A percentile compares a stretch with the other conserved stretches of the same genome.
Conservation (phyloP, 2,797 vertebrate genomes). For the Phoeniculus purpureus region DNA sequence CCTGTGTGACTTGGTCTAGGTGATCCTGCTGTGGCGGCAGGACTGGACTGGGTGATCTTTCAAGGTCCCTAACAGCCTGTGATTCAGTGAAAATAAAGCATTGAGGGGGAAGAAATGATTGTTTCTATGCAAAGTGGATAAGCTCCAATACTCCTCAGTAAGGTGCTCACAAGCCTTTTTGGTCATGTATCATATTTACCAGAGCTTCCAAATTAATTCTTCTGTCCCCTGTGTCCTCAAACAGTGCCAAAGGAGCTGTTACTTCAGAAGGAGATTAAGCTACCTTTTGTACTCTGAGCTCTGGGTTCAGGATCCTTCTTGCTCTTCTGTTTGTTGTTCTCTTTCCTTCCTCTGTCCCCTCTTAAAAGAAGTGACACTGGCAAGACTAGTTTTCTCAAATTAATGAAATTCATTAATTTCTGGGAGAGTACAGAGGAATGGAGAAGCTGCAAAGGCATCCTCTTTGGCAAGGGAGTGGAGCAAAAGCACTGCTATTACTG, state of each 20-base stretch:
- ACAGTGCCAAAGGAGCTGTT: background rate
- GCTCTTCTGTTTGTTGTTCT: background rate
- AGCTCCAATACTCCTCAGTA: background rate
- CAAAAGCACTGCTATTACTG: background rate
- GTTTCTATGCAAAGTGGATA: background rate
- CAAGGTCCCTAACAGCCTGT: too few species aligned
- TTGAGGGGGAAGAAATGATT: background rate
- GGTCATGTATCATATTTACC: background rate
- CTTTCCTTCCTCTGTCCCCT: background rate
- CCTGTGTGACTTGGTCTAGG: too few species aligned
- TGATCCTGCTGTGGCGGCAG: too few species aligned
- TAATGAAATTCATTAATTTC: background rate
- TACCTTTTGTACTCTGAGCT: background rate
- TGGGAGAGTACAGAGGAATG: background rate
- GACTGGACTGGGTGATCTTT: too few species aligned
- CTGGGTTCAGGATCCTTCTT: background rate
- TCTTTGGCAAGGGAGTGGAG: background rate
- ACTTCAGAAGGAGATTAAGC: background rate
- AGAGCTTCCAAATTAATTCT: background rate
- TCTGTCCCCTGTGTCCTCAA: background rate
- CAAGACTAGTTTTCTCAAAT: background rate
- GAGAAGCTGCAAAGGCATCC: background rate
- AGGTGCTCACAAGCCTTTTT: background rate
- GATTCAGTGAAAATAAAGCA: background rate
- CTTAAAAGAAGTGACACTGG: background rate